A percentile compares a stretch with the other conserved stretches of the same genome.
Conservation (phyloP, 1,140 invertebrate genomes). For the Panulirus ornatus region DNA sequence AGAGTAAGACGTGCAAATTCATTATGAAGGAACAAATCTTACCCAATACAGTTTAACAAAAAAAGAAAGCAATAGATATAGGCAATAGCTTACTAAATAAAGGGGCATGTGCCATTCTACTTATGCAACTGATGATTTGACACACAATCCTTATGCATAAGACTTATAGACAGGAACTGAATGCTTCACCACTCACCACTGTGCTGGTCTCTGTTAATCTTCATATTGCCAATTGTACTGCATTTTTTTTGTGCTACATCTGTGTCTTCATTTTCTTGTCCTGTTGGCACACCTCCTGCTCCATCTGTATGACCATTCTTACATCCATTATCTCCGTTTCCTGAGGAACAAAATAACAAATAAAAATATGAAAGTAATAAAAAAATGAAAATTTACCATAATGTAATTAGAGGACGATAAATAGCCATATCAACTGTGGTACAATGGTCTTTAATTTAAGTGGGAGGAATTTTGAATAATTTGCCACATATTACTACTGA, state of each 20-base stretch:
- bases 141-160: too few species aligned
- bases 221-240: not conserved
- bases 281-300: not conserved
- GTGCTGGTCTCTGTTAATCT: not conserved
- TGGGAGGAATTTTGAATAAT: not conserved
- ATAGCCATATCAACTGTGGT: not conserved
- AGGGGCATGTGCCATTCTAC: too few species aligned
- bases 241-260: conserved; percentile 1
- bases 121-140: too few species aligned
- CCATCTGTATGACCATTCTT: conserved; percentile 28
- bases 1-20: too few species aligned
- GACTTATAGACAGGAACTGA: too few species aligned
- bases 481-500: not conserved
- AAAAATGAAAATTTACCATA: not conserved
- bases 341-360: not conserved
- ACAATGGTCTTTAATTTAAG: not conserved
- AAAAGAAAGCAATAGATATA: too few species aligned
- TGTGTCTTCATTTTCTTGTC: conserved; percentile 23
- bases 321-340: conserved; percentile 30
- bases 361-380: not conserved
- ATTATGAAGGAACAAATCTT: too few species aligned
- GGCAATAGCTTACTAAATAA: too few species aligned
- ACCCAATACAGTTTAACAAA: too few species aligned
- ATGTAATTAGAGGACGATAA: not conserved
- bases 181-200: not conserved